A percentile compares a stretch with the other conserved stretches of the same genome.
Conservation (phyloP, 2,113 vertebrate genomes). For the Sapayoa aenigma region DNA sequence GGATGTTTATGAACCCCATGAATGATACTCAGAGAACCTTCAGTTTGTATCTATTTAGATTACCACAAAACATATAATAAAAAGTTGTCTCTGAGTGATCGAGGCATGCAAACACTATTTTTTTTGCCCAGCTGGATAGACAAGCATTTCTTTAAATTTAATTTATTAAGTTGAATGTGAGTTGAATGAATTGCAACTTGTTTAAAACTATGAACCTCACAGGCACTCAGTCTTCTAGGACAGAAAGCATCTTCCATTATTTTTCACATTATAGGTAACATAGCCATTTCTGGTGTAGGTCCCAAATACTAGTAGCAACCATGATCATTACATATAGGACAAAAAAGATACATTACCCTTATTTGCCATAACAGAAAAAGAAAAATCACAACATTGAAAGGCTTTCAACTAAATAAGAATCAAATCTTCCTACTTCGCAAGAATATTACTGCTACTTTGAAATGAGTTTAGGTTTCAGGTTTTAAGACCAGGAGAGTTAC, state of each 20-base stretch:
- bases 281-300: background rate
- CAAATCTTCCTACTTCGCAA: background rate
- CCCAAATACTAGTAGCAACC: background rate
- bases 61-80: background rate
- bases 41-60: background rate
- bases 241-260: background rate
- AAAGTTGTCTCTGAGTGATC: background rate
- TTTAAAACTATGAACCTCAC: background rate
- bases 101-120: background rate
- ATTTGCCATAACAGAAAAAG: background rate
- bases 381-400: background rate
- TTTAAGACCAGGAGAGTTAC: background rate
- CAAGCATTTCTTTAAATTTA: background rate
- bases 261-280: background rate
- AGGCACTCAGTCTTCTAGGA: background rate
- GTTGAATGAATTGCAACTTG: background rate
- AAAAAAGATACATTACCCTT: background rate
- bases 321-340: fast-evolving
- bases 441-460: background rate
- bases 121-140: background rate
- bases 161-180: background rate
- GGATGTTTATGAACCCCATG: background rate
- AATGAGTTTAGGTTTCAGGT: background rate
- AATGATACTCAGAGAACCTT: background rate
- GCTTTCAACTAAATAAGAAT: background rate